Conservation (phyloP, 2,888 invertebrate species). For the Neocrepidodera transversa region DNA sequence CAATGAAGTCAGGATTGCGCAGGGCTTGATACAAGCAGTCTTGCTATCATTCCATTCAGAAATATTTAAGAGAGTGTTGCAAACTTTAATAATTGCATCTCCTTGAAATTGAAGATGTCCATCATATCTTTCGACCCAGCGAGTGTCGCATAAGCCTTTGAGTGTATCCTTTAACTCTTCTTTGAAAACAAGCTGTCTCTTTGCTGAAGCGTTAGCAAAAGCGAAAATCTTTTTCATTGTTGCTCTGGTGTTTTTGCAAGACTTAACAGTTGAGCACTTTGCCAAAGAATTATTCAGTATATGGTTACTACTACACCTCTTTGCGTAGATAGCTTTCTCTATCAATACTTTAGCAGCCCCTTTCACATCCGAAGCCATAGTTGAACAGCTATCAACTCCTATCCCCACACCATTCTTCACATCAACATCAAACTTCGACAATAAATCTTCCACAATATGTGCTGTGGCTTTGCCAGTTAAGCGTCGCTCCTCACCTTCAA, state of each 20-base stretch:
- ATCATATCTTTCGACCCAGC: constrained; percentile 25
- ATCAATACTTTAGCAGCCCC: constrained; percentile 45
- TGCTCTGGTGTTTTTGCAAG: constrained; percentile 38
- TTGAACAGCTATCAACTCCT: constrained; percentile 48
- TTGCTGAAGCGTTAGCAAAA: constrained; percentile 42
- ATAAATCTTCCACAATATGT: constrained; percentile 11
- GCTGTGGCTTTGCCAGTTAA: neutral
- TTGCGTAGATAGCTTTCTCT: constrained; percentile 29
- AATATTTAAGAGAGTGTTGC: constrained; percentile 1
- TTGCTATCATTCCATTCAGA: constrained; percentile 10
- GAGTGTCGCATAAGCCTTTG: constrained; percentile 29
- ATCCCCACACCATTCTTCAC: neutral
- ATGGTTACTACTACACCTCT: constrained; percentile 47
- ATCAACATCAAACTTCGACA: constrained; percentile 5
- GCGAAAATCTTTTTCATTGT: constrained; percentile 42
- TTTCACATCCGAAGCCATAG: constrained; percentile 47
- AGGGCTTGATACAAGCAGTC: constrained; percentile 1
- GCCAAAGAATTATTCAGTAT: constrained; percentile 45
- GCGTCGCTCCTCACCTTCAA: neutral
- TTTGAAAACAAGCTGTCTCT: constrained; percentile 37
- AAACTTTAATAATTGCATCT: constrained; percentile 8
- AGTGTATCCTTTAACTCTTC: constrained; percentile 29
- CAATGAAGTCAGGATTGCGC: constrained; percentile 8
- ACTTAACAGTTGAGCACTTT: constrained; percentile 40
- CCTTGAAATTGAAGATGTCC: constrained; percentile 13